Evolutionary conservation across 2,113 vertebrate genomes (phyloP).

Genomic region (Acanthochromis polyacanthus): DNA sequence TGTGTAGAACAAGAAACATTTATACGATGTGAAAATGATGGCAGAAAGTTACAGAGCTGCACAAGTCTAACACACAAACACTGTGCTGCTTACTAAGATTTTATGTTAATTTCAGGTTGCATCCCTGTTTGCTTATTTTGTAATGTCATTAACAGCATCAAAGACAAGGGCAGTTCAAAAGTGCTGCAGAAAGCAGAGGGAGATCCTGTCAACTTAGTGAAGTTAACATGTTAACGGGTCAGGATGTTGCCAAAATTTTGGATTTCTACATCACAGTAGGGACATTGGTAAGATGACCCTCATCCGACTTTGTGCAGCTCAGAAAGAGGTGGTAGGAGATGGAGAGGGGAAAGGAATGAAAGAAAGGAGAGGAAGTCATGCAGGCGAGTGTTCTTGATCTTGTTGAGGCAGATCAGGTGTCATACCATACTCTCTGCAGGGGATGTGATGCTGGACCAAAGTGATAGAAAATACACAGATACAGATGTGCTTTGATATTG

Average conservation of each 20-base stretch:
- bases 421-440: slow-evolving; percentile 42
- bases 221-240: slow-evolving; percentile 72
- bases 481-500: background rate
- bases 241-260: slow-evolving; percentile 70
- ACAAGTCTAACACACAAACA: slow-evolving; percentile 49
- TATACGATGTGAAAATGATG: slow-evolving; percentile 59
- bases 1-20: slow-evolving; percentile 66
- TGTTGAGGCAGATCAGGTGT: slow-evolving; percentile 53
- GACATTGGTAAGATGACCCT: slow-evolving; percentile 81
- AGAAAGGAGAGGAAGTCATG: slow-evolving; percentile 70
- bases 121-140: background rate
- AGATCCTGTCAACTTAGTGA: slow-evolving; percentile 66
- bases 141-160: slow-evolving; percentile 13
- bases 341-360: slow-evolving; percentile 68
- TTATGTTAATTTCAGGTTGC: background rate
- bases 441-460: slow-evolving; percentile 16
- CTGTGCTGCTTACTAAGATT: slow-evolving; percentile 13
- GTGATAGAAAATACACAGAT: slow-evolving; percentile 11
- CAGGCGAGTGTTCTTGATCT: slow-evolving; percentile 42
- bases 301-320: slow-evolving; percentile 75
- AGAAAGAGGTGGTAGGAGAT: slow-evolving; percentile 65
- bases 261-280: slow-evolving; percentile 75
- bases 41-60: slow-evolving; percentile 60
- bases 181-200: slow-evolving; percentile 45
- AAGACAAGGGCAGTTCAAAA: slow-evolving; percentile 4